Conservation (phyloP, 2,797 vertebrate species). For the Capromys pilorides region DNA sequence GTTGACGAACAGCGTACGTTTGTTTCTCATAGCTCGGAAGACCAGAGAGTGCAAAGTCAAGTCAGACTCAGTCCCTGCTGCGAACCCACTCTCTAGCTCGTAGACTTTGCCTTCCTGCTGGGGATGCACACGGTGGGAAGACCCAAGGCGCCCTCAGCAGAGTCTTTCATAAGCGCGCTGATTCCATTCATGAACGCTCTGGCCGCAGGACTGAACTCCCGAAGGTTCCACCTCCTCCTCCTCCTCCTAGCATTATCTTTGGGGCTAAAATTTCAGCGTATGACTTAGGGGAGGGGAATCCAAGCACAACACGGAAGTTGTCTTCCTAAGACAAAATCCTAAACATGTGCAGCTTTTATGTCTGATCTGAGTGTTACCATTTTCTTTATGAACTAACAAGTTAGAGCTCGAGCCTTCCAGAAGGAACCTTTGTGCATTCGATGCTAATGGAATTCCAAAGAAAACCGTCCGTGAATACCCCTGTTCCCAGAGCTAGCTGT, state of each 20-base stretch:
- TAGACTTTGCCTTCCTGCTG: background rate
- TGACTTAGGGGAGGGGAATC: background rate
- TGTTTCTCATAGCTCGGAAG: background rate
- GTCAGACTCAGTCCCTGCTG: background rate
- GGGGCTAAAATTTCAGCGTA: background rate
- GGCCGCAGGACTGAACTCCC: too few relatives aligned
- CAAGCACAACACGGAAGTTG: background rate
- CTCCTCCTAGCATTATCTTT: background rate
- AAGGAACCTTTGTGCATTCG: background rate
- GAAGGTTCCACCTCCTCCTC: background rate
- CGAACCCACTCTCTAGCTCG: background rate
- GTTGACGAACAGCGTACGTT: background rate
- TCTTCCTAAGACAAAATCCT: slow-evolving; percentile 24
- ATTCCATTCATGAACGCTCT: background rate
- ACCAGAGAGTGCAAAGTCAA: background rate
- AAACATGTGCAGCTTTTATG: slow-evolving; percentile 8
- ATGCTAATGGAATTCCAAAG: background rate
- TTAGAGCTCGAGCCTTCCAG: background rate
- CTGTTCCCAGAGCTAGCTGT: background rate
- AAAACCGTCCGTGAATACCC: background rate
- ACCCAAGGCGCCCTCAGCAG: too few relatives aligned
- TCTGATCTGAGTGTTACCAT: background rate
- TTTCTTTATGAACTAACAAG: slow-evolving; percentile 17
- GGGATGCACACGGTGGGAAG: too few relatives aligned
- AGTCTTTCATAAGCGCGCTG: background rate